phyloP scores from a whole-genome alignment of 2,888 invertebrate genomes.

The Ectemnius continuus region DNA sequence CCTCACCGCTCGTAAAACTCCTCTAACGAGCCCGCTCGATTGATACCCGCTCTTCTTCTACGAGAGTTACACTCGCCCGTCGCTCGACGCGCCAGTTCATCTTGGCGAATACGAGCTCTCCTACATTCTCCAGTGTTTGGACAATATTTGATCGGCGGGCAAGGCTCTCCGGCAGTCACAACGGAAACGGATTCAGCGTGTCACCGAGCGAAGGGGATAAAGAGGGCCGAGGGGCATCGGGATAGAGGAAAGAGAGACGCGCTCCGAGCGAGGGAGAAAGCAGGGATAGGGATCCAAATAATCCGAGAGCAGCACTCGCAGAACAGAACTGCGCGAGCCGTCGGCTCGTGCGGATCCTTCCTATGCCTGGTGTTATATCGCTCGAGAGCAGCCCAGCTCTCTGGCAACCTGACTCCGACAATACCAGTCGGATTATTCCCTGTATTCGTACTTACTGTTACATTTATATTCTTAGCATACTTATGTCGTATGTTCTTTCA shows the following conservation, averaged over 20 bases:
- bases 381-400: not conserved
- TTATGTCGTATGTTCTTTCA: no score
- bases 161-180: slow-evolving; percentile 71
- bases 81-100: not conserved
- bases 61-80: no score
- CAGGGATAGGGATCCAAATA: slow-evolving; percentile 75
- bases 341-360: slow-evolving; percentile 73
- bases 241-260: slow-evolving; percentile 58
- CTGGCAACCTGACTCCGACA: no score
- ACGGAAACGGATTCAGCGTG: slow-evolving; percentile 75
- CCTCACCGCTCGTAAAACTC: not conserved
- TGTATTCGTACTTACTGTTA: no score
- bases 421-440: no score
- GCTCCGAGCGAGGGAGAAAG: slow-evolving; percentile 62
- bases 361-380: not conserved
- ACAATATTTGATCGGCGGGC: slow-evolving; percentile 68
- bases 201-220: slow-evolving; percentile 69
- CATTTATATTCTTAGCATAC: no score
- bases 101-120: not conserved
- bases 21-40: not conserved
- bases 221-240: slow-evolving; percentile 61
- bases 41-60: not conserved
- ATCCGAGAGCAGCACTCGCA: slow-evolving; percentile 70
- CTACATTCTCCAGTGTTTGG: slow-evolving; percentile 33
- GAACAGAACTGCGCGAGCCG: slow-evolving; percentile 73